Conservation (phyloP, 2,888 invertebrate species). For the Chydorus sphaericus region DNA sequence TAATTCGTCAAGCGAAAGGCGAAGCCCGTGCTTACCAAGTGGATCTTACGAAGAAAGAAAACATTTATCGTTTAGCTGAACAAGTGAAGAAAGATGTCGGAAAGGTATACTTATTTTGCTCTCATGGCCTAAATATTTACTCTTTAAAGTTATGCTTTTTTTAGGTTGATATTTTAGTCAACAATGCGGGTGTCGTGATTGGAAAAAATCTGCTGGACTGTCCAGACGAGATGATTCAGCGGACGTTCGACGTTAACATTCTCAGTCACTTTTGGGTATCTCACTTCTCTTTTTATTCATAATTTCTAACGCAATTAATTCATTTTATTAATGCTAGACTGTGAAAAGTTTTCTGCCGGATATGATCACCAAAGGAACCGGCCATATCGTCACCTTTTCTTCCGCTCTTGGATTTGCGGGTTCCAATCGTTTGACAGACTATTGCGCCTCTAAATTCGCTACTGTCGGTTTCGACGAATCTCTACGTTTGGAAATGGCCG, state of each 20-base stretch:
- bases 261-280: slow-evolving; percentile 83
- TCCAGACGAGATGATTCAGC: slow-evolving; percentile 68
- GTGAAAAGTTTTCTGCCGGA: slow-evolving; percentile 79
- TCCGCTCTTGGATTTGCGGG: slow-evolving; percentile 77
- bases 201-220: slow-evolving; percentile 66
- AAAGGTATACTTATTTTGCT: too few species aligned
- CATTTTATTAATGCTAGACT: too few species aligned
- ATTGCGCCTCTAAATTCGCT: slow-evolving; percentile 87
- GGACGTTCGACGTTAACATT: slow-evolving; percentile 78
- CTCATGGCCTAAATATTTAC: too few species aligned
- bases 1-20: slow-evolving; percentile 46
- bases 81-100: slow-evolving; percentile 61
- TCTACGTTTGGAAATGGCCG: slow-evolving; percentile 60
- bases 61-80: slow-evolving; percentile 61
- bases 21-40: slow-evolving; percentile 63
- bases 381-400: slow-evolving; percentile 86
- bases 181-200: slow-evolving; percentile 82
- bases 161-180: slow-evolving; percentile 69
- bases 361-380: slow-evolving; percentile 73
- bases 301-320: too few species aligned
- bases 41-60: slow-evolving; percentile 63
- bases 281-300: not conserved
- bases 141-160: too few species aligned
- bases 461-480: slow-evolving; percentile 89
- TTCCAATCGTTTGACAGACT: slow-evolving; percentile 69